Evolutionary conservation across 2,888 invertebrate species (phyloP), one percentile per base, ranked within the genome.

Genomic region (Sceliomorpha sp.): DNA sequence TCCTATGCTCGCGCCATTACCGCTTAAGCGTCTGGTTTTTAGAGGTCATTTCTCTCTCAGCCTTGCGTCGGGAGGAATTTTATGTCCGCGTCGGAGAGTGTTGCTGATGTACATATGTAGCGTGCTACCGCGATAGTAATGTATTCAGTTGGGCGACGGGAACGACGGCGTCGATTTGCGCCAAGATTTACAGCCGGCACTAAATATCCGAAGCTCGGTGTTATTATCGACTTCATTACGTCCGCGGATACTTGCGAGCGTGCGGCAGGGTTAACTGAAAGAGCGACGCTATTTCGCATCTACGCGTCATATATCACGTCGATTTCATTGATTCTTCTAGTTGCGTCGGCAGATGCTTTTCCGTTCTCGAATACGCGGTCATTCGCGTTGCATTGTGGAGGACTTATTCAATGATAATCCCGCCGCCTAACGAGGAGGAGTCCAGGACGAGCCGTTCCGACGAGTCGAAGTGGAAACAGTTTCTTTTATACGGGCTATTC

Each of bases 141-240:
- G 79, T 79, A 82, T 80, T 82, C 80, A 73, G 75, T 63, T 77
- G 71, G 73, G 69, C 76, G 76, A 77, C 74, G n/a, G 78, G 75
- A 78, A 76, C 78, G 73, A 75, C 79, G 77, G 79, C 80, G 81
- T 80, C 83, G 84, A 84, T 82, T 82, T 82, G 78, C 79, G 10
- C 39, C 63, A 73, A 84, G 85, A 85, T 85, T 84, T 84, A 85
- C 82, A 82, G 72, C 80, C 74, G 78, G 77, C 78, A 84, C 84
- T 84, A 84, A 84, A 85, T 85, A 85, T 85, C 80, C 80, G 50
- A 75, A 75, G 74, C 78, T 80, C 74, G 76, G 80, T 77, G 80
- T 84, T 84, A 84, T 84, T 85, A 84, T 85, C 82, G 80, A 77
- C 78, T 83, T 83, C 83, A 83, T 82, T 82, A 80, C 79, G 75